Percentiles rank a stretch among this genome's conserved stretches.
Conservation (phyloP, 2,113 vertebrate species). For the Lathamus discolor region DNA sequence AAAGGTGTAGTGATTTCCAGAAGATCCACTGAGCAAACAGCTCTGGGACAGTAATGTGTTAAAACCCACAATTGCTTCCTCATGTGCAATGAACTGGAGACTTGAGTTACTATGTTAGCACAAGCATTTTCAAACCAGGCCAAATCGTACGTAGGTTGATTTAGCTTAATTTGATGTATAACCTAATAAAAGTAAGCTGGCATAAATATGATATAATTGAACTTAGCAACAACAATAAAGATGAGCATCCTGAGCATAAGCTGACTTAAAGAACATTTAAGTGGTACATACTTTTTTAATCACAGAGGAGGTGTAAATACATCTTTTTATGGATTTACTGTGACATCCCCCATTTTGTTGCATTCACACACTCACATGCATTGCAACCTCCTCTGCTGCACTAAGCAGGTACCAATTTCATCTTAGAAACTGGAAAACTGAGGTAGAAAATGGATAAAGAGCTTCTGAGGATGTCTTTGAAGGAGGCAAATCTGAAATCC, state of each 20-base stretch:
- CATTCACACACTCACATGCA: accelerated
- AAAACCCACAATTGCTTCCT: neutral
- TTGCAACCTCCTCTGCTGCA: neutral
- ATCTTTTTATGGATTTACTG: neutral
- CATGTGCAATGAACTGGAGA: accelerated
- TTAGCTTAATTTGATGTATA: neutral
- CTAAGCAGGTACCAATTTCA: neutral
- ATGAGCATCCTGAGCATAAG: neutral
- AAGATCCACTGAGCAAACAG: neutral
- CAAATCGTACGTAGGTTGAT: neutral
- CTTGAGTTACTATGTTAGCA: neutral
- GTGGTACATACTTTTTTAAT: neutral
- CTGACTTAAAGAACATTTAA: neutral
- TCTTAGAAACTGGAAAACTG: neutral
- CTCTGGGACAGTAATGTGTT: neutral
- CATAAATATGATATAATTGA: neutral
- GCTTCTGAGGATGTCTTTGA: neutral
- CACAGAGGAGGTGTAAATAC: neutral
- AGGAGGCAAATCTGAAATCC: neutral
- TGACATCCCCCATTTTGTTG: neutral
- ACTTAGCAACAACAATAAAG: neutral
- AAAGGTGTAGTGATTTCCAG: neutral
- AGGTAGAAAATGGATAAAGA: neutral
- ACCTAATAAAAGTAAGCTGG: neutral
- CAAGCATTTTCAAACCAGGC: neutral